A percentile compares a stretch with the other conserved stretches of the same genome.
These are phyloP conservation scores for Clarias gariepinus DNA, from an alignment of 2,113 vertebrate species.

Conservation along the genomic window DNA sequence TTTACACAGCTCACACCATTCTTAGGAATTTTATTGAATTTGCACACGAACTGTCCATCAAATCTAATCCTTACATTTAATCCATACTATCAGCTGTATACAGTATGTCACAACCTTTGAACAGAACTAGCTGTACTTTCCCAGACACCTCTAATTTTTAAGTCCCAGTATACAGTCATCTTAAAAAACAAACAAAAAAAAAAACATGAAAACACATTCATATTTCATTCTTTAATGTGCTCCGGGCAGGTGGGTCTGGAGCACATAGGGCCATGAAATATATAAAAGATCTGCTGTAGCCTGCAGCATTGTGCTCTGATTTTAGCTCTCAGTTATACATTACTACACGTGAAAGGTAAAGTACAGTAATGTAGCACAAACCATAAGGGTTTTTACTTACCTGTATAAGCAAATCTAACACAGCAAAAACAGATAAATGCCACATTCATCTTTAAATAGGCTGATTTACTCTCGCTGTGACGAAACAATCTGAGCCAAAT, in stretches of 20 bases:
- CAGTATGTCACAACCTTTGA: not conserved
- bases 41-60: too few relatives aligned
- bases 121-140: not conserved
- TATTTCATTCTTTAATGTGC: constrained; percentile 49
- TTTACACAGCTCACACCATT: too few relatives aligned
- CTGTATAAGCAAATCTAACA: not conserved
- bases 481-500: too few relatives aligned
- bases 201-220: constrained; percentile 40
- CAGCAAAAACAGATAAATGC: not conserved
- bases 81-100: not conserved
- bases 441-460: too few relatives aligned
- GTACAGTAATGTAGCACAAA: not conserved
- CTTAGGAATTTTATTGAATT: too few relatives aligned
- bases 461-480: too few relatives aligned
- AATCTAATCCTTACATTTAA: not conserved
- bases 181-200: not conserved
- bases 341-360: not conserved
- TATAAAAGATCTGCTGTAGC: constrained; percentile 17
- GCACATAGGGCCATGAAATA: constrained; percentile 20
- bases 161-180: constrained; percentile 6
- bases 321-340: not conserved
- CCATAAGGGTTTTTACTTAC: not conserved
- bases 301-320: not conserved
- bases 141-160: constrained; percentile 18
- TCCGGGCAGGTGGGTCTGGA: constrained; percentile 38